These are phyloP conservation scores for Crotalus tigris DNA, from an alignment of 2,113 vertebrate genomes.

Conservation along the genomic window DNA sequence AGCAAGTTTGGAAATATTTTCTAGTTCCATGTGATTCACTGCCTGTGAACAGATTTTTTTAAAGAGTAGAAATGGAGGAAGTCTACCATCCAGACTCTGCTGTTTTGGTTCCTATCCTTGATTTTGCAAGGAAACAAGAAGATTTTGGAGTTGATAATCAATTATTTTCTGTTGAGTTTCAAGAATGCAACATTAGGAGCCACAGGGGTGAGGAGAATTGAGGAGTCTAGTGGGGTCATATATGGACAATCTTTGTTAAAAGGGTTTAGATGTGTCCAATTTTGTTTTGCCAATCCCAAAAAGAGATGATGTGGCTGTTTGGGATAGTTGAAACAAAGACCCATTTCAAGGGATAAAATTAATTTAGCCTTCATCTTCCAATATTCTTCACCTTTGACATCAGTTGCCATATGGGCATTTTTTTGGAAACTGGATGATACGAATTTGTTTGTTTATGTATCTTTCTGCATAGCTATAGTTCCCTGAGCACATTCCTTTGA, in stretches of 20 bases:
- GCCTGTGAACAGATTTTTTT: not conserved
- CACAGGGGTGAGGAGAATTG: too few relatives aligned
- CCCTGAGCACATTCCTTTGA: not conserved
- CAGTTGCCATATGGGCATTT: not conserved
- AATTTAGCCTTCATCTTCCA: not conserved
- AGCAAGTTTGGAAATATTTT: too few relatives aligned
- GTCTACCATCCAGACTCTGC: not conserved
- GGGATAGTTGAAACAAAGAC: not conserved
- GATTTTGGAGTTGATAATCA: not conserved
- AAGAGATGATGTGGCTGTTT: not conserved
- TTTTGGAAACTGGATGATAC: not conserved
- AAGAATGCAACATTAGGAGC: not conserved
- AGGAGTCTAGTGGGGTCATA: not conserved
- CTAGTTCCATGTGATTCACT: too few relatives aligned
- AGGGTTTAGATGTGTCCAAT: not conserved
- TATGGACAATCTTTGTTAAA: not conserved
- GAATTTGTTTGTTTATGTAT: not conserved
- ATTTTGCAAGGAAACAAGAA: not conserved
- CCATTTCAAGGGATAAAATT: not conserved
- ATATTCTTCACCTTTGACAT: not conserved
- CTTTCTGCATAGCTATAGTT: not conserved
- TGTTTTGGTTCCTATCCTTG: not conserved
- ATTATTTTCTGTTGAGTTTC: not conserved
- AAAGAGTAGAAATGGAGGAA: not conserved
- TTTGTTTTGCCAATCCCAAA: not conserved